Percentiles rank a stretch among this genome's conserved stretches.
Conservation (phyloP, 2,797 vertebrate genomes). For the Phalloptychus januarius region DNA sequence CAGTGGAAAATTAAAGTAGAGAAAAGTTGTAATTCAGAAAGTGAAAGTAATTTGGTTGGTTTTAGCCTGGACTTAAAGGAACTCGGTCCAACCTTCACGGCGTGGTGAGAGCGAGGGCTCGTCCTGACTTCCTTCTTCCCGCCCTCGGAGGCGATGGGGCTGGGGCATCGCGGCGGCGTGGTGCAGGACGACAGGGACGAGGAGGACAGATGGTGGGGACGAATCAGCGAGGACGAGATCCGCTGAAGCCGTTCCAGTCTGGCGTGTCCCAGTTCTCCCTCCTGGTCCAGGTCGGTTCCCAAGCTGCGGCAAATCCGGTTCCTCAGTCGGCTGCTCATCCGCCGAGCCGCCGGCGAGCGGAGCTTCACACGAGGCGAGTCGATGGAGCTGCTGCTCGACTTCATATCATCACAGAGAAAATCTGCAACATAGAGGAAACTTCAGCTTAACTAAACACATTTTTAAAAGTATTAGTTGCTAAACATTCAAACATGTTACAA, state of each 20-base stretch:
- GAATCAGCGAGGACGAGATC: slow-evolving; percentile 77
- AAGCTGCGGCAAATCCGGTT: slow-evolving; percentile 79
- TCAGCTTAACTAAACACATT: background rate
- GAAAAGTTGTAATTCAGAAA: background rate
- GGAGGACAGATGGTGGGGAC: slow-evolving; percentile 53
- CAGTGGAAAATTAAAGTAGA: too few relatives aligned
- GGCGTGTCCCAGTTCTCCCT: slow-evolving; percentile 48
- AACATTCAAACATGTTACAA: too few relatives aligned
- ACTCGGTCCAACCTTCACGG: slow-evolving; percentile 54
- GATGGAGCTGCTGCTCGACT: slow-evolving; percentile 43
- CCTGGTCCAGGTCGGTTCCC: slow-evolving; percentile 76
- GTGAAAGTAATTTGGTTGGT: background rate
- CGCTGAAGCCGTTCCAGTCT: slow-evolving; percentile 70
- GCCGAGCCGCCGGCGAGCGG: slow-evolving; percentile 4
- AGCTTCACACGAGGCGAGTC: slow-evolving; percentile 3
- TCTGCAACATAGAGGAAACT: slow-evolving; percentile 33
- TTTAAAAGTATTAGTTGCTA: too few relatives aligned
- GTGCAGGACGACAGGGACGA: slow-evolving; percentile 70
- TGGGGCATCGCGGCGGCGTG: slow-evolving; percentile 56
- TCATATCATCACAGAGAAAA: slow-evolving; percentile 36
- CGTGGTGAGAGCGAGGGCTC: background rate
- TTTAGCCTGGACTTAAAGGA: background rate
- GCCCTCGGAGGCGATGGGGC: slow-evolving; percentile 42
- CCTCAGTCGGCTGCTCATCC: slow-evolving; percentile 50
- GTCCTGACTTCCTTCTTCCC: slow-evolving; percentile 1